Evolutionary conservation across 2,888 invertebrate genomes (phyloP).

Genomic region (Andricus quercusramuli): DNA sequence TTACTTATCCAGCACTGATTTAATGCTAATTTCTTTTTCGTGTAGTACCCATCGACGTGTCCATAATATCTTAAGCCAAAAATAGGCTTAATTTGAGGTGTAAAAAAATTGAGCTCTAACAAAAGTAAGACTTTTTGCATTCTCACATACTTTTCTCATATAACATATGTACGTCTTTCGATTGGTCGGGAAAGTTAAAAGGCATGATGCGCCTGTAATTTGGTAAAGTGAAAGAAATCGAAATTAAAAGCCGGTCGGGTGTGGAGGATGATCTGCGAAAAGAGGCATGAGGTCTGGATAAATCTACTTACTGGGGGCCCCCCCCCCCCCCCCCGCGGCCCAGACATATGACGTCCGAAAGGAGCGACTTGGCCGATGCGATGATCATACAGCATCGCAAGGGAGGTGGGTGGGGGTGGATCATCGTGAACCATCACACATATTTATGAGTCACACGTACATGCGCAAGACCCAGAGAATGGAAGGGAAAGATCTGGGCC

Average conservation of each 20-base stretch:
- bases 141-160: neutral
- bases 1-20: no score
- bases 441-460: conserved; percentile 54
- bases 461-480: conserved; percentile 63
- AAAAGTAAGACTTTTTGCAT: no score
- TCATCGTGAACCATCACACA: conserved; percentile 50
- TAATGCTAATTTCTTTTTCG: no score
- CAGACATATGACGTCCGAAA: conserved; percentile 14
- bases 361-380: conserved; percentile 13
- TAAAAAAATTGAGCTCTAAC: no score
- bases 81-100: no score
- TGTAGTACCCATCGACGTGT: no score
- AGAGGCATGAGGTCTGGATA: neutral
- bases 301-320: neutral
- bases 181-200: conserved; percentile 32
- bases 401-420: conserved; percentile 55
- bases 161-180: neutral
- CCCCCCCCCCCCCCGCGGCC: no score
- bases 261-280: neutral
- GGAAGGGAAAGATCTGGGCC: conserved; percentile 73
- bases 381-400: conserved; percentile 21
- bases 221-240: conserved; percentile 37
- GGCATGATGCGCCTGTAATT: neutral
- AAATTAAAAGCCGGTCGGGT: neutral
- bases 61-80: no score